A percentile compares a stretch with the other conserved stretches of the same genome.
These are phyloP conservation scores for Amphipyra tragopoginis DNA, from an alignment of 2,888 invertebrate species.

Conservation along the genomic window DNA sequence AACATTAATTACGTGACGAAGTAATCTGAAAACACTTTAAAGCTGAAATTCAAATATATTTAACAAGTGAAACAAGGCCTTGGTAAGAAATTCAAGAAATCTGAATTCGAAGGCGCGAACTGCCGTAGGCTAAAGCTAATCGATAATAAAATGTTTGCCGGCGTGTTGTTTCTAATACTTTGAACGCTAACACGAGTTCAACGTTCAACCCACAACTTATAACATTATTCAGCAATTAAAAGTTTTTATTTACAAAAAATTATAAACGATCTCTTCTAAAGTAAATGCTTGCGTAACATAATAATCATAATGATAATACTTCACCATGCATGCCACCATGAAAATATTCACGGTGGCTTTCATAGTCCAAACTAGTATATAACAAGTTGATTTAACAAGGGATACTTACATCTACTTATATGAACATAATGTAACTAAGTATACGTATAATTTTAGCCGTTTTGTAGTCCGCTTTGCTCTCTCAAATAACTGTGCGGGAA, in stretches of 20 bases:
- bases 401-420: background rate
- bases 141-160: constrained; percentile 42
- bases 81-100: constrained; percentile 23
- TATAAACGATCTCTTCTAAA: background rate
- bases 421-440: constrained; percentile 5
- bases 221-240: background rate
- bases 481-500: constrained; percentile 51
- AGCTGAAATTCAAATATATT: constrained; percentile 3
- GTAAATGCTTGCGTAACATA: background rate
- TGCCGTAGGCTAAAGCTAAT: constrained; percentile 30
- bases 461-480: constrained; percentile 34
- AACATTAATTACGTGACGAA: no score
- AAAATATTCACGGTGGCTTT: background rate
- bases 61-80: background rate
- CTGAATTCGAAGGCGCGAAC: constrained; percentile 2
- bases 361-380: constrained; percentile 8
- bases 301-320: no score
- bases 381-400: constrained; percentile 13
- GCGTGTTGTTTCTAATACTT: constrained; percentile 20
- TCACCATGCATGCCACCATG: no score
- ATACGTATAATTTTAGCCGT: constrained; percentile 27
- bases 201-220: constrained; percentile 13
- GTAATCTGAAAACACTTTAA: background rate
- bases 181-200: constrained; percentile 20
- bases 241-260: background rate